Conservation (phyloP, 1,140 invertebrate genomes). For the Rhyacophila brunnea region DNA sequence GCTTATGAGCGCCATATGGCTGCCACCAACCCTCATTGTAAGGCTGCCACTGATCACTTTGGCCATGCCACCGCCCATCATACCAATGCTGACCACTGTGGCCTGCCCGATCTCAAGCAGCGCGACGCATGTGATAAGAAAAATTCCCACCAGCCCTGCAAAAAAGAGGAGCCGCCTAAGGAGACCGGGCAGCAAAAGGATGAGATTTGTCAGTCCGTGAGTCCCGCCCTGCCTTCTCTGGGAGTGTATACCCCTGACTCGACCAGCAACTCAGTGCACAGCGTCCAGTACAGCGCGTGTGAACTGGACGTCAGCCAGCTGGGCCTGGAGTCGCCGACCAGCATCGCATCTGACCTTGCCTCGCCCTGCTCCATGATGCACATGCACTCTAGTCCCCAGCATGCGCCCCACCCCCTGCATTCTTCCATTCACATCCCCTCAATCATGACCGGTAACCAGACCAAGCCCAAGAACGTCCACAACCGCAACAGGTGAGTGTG, state of each 20-base stretch:
- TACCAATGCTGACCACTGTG: constrained; percentile 40
- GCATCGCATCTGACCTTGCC: constrained; percentile 81
- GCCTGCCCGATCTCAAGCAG: constrained; percentile 38
- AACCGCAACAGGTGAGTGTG: constrained; percentile 53
- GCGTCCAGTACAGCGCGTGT: constrained; percentile 74
- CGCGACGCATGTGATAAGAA: constrained; percentile 55
- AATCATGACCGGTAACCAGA: constrained; percentile 57
- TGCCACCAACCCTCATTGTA: constrained; percentile 27
- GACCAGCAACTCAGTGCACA: constrained; percentile 81
- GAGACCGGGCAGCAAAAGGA: constrained; percentile 42
- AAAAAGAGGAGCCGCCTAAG: constrained; percentile 53
- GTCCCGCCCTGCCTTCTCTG: constrained; percentile 70
- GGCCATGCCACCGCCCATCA: constrained; percentile 46
- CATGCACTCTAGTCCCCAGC: constrained; percentile 57
- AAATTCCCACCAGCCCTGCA: constrained; percentile 47
- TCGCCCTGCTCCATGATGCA: constrained; percentile 71
- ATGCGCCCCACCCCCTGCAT: constrained; percentile 59
- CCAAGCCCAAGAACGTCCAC: constrained; percentile 55
- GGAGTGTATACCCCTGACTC: constrained; percentile 83
- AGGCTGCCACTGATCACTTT: constrained; percentile 44
- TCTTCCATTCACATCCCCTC: constrained; percentile 61
- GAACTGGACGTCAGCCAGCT: constrained; percentile 82
- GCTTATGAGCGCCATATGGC: too few species aligned
- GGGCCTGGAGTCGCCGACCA: constrained; percentile 81
- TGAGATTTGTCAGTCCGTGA: constrained; percentile 54